Base-by-base conservation (phyloP, 2,113 vertebrate species). In the Pavo muticus region DNA sequence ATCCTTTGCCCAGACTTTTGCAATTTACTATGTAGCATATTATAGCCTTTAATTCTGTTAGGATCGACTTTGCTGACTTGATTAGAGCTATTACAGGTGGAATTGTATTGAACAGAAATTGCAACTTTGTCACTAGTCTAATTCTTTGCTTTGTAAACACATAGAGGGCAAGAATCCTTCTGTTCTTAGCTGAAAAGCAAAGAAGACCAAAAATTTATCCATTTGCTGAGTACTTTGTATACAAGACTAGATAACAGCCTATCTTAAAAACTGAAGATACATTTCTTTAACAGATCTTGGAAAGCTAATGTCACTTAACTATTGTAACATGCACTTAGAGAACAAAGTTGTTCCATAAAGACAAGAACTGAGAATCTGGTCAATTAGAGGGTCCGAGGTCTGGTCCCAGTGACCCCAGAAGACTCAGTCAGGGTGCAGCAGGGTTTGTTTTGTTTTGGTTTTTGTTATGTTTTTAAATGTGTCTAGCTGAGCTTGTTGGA, bases 81-180 rank as follows among this genome's bases (percentile, higher is more conserved):
- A 82, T 79, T 76, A 82, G 69, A 65, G 74, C 79, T 84, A 50
- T 70, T 89, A 67, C 5, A 9, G 48, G 61, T 65, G 45, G 42
- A 91, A 50, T 59, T 35, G 47, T 25, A 35, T 44, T 83, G 82
- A 83, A 75, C 54, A 79, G 70, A 87, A 87, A 72, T 15, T 19
- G 63, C 35, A 91, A 90, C 60, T 64, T 52, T 64, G 35, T 75
- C 52, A 37, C 65, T 76, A 61, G 52, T 78, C 64, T 91, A 77
- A 67, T 79, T 65, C n/a, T 91, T 82, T 63, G 19, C 64, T 84
- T 65, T 85, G 37, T 61, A 92, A 89, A 84, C 52, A 90, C 59
- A 85, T 48, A n/a, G 6, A 50, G 23, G 40, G 63, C 27, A 82
- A 57, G 37, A 77, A 44, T 59, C 21, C n/a, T 85, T 76, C 78